phyloP scores from a whole-genome alignment of 2,113 vertebrate species.

The Dasyornis broadbenti region DNA sequence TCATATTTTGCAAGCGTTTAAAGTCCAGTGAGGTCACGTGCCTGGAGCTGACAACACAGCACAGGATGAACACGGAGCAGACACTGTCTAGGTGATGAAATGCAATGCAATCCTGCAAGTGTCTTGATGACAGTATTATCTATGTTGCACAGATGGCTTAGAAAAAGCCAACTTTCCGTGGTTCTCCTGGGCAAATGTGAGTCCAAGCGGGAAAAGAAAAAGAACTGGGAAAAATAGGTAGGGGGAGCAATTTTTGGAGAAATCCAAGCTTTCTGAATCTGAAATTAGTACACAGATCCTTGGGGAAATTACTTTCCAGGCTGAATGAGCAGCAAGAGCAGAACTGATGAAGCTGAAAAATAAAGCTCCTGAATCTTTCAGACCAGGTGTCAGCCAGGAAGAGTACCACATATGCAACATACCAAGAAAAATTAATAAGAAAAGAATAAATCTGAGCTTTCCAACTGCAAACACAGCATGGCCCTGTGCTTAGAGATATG shows the following conservation, averaged over 20 bases:
- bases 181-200: neutral
- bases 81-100: neutral
- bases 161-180: neutral
- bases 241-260: neutral
- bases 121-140: slow-evolving; percentile 42
- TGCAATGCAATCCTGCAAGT: neutral
- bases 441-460: neutral
- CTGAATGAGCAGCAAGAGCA: neutral
- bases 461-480: neutral
- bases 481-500: neutral
- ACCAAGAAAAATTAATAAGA: neutral
- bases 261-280: neutral
- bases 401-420: neutral
- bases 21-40: neutral
- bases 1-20: neutral
- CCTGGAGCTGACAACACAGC: neutral
- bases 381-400: neutral
- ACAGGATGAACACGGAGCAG: neutral
- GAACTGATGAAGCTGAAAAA: neutral
- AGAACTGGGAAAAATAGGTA: neutral
- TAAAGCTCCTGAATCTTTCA: neutral
- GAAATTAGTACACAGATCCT: neutral
- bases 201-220: neutral
- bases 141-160: neutral
- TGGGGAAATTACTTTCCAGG: neutral